Conservation (phyloP, 2,113 vertebrate species). For the Takifugu bimaculatus region DNA sequence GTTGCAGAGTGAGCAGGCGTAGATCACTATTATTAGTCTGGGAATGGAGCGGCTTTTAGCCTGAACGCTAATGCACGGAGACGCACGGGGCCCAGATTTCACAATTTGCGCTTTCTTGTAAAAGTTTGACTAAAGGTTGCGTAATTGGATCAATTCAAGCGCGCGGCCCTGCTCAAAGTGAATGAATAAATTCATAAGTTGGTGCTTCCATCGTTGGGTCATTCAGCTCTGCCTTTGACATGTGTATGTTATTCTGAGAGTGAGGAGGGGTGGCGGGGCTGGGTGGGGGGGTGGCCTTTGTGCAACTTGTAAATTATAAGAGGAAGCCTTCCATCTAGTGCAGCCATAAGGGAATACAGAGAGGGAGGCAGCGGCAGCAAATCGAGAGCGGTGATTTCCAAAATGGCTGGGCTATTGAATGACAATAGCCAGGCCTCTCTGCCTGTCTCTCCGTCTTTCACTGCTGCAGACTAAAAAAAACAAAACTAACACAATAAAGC, state of each 20-base stretch:
- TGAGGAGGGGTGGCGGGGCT: not conserved
- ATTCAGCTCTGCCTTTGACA: slow-evolving; percentile 28
- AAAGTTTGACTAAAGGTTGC: slow-evolving; percentile 21
- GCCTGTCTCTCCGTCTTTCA: slow-evolving; percentile 48
- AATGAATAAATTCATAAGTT: slow-evolving; percentile 9
- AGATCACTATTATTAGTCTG: slow-evolving; percentile 48
- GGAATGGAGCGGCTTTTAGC: slow-evolving; percentile 40
- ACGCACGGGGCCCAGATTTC: slow-evolving; percentile 7
- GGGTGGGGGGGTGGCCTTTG: slow-evolving; percentile 36
- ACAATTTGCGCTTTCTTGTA: slow-evolving; percentile 22
- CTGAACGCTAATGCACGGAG: slow-evolving; percentile 33
- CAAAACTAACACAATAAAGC: slow-evolving; percentile 55
- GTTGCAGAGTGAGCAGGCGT: slow-evolving; percentile 47
- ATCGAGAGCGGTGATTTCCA: slow-evolving; percentile 71
- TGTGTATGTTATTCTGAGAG: slow-evolving; percentile 37
- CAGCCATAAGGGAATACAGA: slow-evolving; percentile 76
- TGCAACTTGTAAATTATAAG: slow-evolving; percentile 78
- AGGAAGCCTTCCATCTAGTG: slow-evolving; percentile 80
- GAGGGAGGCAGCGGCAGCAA: slow-evolving; percentile 64
- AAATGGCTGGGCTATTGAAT: slow-evolving; percentile 75
- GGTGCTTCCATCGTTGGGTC: slow-evolving; percentile 28
- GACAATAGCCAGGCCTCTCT: slow-evolving; percentile 76
- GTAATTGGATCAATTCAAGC: slow-evolving; percentile 24
- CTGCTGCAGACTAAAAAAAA: slow-evolving; percentile 40
- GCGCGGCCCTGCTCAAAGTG: slow-evolving; percentile 7